Evolutionary conservation across 2,113 vertebrate genomes (phyloP).

Genomic region (Dromiciops gliroides): DNA sequence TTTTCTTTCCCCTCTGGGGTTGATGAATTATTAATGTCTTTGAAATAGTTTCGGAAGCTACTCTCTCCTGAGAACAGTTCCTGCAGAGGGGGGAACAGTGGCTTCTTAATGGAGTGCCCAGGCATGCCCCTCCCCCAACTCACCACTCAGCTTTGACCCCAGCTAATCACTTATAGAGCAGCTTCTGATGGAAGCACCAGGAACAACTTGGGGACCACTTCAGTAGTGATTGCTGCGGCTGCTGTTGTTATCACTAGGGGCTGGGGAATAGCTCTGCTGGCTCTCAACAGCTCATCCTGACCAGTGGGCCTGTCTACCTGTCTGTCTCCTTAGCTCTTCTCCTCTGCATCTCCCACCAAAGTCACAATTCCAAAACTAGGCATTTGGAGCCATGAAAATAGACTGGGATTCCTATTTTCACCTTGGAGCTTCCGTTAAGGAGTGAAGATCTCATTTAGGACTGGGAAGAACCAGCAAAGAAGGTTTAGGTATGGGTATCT

Average conservation of each 20-base stretch:
- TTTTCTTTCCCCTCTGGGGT: constrained; percentile 47
- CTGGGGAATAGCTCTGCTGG: background rate
- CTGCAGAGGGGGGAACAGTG: background rate
- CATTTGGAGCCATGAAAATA: background rate
- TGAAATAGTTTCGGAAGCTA: constrained; percentile 53
- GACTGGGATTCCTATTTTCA: background rate
- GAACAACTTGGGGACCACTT: background rate
- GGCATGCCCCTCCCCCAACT: background rate
- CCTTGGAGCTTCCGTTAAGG: background rate
- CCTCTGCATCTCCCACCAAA: background rate
- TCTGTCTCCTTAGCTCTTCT: background rate
- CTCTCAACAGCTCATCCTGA: background rate
- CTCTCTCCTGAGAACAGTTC: constrained; percentile 7
- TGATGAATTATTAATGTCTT: constrained; percentile 65
- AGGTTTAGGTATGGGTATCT: background rate
- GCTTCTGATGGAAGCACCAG: background rate
- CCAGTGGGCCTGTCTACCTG: background rate
- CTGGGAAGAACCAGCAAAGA: background rate
- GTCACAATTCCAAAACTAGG: background rate
- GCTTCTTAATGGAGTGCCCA: background rate
- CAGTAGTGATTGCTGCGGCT: background rate
- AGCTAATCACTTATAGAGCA: background rate
- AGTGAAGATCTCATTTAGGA: background rate
- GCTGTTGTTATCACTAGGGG: background rate
- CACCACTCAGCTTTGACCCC: background rate